Base-by-base conservation (phyloP, 2,888 invertebrate species). In the Ashinkailepas kermadecensis region DNA sequence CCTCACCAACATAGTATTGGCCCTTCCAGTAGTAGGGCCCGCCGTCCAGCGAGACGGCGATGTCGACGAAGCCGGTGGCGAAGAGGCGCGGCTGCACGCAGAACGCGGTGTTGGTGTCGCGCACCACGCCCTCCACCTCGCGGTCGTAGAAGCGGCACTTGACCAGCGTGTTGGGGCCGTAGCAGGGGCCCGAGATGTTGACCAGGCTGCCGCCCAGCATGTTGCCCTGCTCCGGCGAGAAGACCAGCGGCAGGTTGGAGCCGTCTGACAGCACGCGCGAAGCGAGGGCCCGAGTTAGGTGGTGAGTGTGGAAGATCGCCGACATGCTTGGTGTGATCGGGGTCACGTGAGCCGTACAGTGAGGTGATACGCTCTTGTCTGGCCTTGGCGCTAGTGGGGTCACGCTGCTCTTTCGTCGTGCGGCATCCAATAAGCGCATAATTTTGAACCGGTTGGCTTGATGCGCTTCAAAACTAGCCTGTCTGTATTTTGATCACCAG, bases 121-220 rank as follows among this genome's bases (percentile, higher is more conserved):
- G 58, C 12, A 85, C 83, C 56, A 86, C 83, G 1, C 86, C 86
- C 81, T 86, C 85, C 4, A 84, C 84, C 62, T 83, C 84, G 21
- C 83, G 84, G 64, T 85, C 85, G 67, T 86, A 86, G 80, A 86
- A 88, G 85, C 88, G 87, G 86, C 96, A 96, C 81, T 91, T 92
- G 80, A 97, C 92, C 84, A 92, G 91, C 85, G 94, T 92, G 1
- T 89, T 89, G 0, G 91, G 91, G 84, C 92, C 90, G 87, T 98
- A 95, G 87, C 99, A 99, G 4, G 97, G 97, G 0, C 98, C 99
- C 0, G 98, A 97, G 82, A 99, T 94, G 87, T 98, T 97, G 67
- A 99, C 95, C 81, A 97, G 92, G 0, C 96, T 95, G 2, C 99
- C 99, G 7, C 99, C 99, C 84, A 98, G 90, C 98, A 99, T 98